phyloP scores from a whole-genome alignment of 2,888 invertebrate genomes.

The Melanostoma mellinum region DNA sequence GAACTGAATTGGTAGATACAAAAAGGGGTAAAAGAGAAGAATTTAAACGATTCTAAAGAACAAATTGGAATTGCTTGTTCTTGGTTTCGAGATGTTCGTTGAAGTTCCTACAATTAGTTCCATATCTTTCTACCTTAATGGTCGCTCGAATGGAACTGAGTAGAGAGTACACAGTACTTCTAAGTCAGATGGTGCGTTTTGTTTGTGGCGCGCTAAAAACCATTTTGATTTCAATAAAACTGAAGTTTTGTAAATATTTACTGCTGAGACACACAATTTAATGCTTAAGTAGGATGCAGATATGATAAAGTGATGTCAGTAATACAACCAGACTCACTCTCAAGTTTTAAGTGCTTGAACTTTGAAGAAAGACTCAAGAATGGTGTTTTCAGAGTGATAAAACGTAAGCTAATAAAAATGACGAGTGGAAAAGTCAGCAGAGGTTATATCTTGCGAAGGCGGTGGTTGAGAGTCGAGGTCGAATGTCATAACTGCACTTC shows the following conservation, averaged over 20 bases:
- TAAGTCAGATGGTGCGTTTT: conserved; percentile 35
- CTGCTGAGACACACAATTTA: conserved; percentile 57
- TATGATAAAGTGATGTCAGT: conserved; percentile 28
- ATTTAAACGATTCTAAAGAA: conserved; percentile 45
- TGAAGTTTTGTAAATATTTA: conserved; percentile 70
- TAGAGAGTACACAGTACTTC: conserved; percentile 10
- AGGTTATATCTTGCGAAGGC: too few relatives aligned
- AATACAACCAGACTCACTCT: conserved; percentile 15
- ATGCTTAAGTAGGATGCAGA: conserved; percentile 63
- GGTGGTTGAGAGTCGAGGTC: too few relatives aligned
- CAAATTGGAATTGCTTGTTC: conserved; percentile 63
- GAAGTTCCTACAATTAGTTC: conserved; percentile 66
- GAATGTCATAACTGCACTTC: too few relatives aligned
- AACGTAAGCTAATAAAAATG: too few relatives aligned
- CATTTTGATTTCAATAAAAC: conserved; percentile 68
- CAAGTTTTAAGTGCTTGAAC: background rate
- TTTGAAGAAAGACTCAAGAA: too few relatives aligned
- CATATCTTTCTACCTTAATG: conserved; percentile 44
- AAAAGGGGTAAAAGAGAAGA: conserved; percentile 28
- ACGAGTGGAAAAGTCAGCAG: too few relatives aligned
- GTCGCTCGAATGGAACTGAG: conserved; percentile 39
- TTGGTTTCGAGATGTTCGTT: conserved; percentile 33
- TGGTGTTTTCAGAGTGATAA: too few relatives aligned
- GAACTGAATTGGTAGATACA: conserved; percentile 3
- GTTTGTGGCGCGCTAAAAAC: conserved; percentile 55